phyloP scores from a whole-genome alignment of 2,797 vertebrate species.

The Gorsachius magnificus region DNA sequence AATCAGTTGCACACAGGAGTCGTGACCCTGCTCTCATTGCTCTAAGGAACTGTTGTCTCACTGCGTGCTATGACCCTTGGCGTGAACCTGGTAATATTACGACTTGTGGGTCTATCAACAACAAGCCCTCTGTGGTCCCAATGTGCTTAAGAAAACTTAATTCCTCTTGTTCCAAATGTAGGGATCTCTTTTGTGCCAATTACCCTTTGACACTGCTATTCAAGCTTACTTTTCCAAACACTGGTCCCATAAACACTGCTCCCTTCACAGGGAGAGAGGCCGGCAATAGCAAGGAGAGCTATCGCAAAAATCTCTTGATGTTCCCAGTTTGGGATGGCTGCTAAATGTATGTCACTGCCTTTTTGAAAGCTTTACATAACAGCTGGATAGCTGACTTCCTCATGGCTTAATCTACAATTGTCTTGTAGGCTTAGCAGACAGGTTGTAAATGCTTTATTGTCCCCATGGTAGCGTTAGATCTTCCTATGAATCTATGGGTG shows the following conservation, averaged over 20 bases:
- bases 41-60: slow-evolving; percentile 52
- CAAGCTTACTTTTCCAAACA: slow-evolving; percentile 34
- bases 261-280: not conserved
- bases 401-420: not conserved
- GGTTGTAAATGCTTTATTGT: not conserved
- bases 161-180: slow-evolving; percentile 49
- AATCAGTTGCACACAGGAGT: slow-evolving; percentile 28
- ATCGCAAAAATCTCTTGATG: not conserved
- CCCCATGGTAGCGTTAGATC: not conserved
- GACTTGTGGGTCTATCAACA: slow-evolving; percentile 51
- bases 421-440: not conserved
- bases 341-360: not conserved
- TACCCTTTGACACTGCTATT: slow-evolving; percentile 37
- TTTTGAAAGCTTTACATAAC: not conserved
- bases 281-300: not conserved
- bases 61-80: slow-evolving; percentile 31
- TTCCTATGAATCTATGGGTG: not conserved
- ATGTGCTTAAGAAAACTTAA: slow-evolving; percentile 46
- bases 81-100: slow-evolving; percentile 56
- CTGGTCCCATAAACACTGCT: not conserved
- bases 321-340: not conserved
- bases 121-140: slow-evolving; percentile 43
- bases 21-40: slow-evolving; percentile 31
- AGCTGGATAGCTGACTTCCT: not conserved
- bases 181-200: slow-evolving; percentile 47